A percentile compares a stretch with the other conserved stretches of the same genome.
phyloP scores from a whole-genome alignment of 2,113 vertebrate species.

The Cyprinus carpio region DNA sequence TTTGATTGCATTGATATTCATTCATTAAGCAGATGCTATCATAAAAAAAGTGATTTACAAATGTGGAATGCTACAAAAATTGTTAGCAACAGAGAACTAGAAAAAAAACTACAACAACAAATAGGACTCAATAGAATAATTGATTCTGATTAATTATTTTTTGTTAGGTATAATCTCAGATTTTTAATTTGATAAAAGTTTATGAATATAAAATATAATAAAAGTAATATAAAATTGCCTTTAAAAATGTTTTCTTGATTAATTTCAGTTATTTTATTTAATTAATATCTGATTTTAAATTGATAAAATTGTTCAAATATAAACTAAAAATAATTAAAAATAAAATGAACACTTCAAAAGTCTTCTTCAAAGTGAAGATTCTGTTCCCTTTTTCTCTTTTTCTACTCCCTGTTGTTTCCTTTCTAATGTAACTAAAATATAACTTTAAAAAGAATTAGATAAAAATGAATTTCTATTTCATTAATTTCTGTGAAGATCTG shows the following conservation, averaged over 20 bases:
- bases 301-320: too few relatives aligned
- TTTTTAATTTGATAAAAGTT: not conserved
- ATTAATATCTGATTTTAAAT: too few relatives aligned
- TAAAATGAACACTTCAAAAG: too few relatives aligned
- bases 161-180: not conserved
- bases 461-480: too few relatives aligned
- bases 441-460: not conserved
- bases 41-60: not conserved
- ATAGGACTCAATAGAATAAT: not conserved
- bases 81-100: not conserved
- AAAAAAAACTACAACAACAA: not conserved
- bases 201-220: not conserved
- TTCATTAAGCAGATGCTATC: not conserved
- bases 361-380: too few relatives aligned
- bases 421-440: not conserved
- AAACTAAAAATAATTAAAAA: too few relatives aligned
- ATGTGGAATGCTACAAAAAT: not conserved
- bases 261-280: too few relatives aligned
- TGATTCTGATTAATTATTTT: not conserved
- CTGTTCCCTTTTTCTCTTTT: too few relatives aligned
- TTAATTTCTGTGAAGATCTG: not conserved
- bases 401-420: not conserved
- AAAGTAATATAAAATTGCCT: too few relatives aligned
- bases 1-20: not conserved
- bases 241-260: too few relatives aligned